Evolutionary conservation across 1,140 invertebrate genomes (phyloP).

Genomic region (Sinella curviseta): DNA sequence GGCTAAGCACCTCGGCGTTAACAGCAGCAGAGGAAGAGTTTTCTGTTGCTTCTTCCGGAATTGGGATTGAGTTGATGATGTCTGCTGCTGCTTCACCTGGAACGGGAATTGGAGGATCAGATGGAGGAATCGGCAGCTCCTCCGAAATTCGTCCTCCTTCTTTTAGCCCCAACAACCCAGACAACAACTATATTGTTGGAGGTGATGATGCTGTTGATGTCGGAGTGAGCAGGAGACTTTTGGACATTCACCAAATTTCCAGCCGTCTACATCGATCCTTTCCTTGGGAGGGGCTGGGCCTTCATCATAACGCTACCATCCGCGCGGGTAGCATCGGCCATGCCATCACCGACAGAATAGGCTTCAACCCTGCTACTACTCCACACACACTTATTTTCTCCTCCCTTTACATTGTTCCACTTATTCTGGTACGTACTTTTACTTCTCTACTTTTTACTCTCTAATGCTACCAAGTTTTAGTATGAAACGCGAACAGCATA

Average conservation of each 20-base stretch:
- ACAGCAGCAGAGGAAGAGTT: background rate
- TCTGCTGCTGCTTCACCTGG: background rate
- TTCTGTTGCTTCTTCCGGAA: background rate
- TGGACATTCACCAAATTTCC: slow-evolving; percentile 36
- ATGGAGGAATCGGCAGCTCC: slow-evolving; percentile 1
- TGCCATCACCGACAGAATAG: background rate
- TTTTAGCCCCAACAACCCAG: background rate
- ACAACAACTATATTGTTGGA: background rate
- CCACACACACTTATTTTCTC: slow-evolving; percentile 25
- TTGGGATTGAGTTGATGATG: background rate
- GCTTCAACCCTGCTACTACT: background rate
- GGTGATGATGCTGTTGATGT: background rate
- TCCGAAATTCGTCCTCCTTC: background rate
- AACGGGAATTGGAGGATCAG: background rate
- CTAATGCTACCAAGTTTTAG: background rate
- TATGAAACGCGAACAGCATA: background rate
- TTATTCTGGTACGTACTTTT: slow-evolving; percentile 33
- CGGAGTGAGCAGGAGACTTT: background rate
- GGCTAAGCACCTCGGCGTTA: background rate
- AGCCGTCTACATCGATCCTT: slow-evolving; percentile 37
- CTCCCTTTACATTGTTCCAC: slow-evolving; percentile 36
- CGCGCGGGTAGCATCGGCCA: background rate
- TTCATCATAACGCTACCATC: background rate
- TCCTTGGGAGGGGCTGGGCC: slow-evolving; percentile 31
- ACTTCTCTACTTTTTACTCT: background rate